Conservation (phyloP, 2,888 invertebrate genomes). For the Clivina fossor region DNA sequence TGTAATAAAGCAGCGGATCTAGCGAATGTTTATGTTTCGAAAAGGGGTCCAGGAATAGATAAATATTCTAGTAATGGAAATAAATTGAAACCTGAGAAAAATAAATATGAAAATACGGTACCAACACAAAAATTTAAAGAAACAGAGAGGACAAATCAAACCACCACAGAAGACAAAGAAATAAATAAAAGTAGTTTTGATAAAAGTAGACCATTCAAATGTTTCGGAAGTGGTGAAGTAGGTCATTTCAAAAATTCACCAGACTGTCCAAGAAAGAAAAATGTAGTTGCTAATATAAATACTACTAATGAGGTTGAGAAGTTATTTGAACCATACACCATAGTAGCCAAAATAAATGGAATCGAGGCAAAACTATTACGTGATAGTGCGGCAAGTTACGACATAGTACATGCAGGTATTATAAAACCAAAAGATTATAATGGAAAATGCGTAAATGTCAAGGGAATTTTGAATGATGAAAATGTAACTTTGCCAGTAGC, state of each 20-base stretch:
- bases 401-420: not conserved
- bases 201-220: slow-evolving; percentile 6
- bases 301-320: not conserved
- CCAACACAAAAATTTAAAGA: too few relatives aligned
- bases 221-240: not conserved
- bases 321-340: slow-evolving; percentile 5
- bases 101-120: too few relatives aligned
- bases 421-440: slow-evolving; percentile 3
- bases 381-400: slow-evolving; percentile 1
- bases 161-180: not conserved
- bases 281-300: not conserved
- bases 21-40: not conserved
- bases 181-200: slow-evolving; percentile 5
- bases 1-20: not conserved
- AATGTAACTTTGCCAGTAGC: slow-evolving; percentile 4
- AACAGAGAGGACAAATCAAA: too few relatives aligned
- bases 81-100: too few relatives aligned
- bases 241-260: slow-evolving; percentile 10
- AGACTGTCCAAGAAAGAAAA: slow-evolving; percentile 1
- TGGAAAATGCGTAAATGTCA: not conserved
- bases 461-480: slow-evolving; percentile 3
- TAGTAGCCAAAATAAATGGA: slow-evolving; percentile 3
- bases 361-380: not conserved
- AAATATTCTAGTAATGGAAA: not conserved
- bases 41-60: not conserved